Evolutionary conservation across 2,888 invertebrate genomes (phyloP).

Genomic region (Scaptomyza tumidula): DNA sequence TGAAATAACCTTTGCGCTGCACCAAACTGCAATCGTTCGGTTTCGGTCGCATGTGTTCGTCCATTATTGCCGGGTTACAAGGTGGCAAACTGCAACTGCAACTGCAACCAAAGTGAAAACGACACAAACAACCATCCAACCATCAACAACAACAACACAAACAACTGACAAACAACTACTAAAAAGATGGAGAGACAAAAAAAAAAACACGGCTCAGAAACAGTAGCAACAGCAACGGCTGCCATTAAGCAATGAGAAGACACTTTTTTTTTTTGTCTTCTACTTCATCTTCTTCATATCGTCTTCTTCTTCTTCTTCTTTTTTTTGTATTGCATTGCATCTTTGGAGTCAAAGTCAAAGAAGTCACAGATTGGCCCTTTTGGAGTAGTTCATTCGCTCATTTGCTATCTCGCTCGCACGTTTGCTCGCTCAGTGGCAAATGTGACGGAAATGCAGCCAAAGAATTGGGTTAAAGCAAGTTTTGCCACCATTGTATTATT

Average conservation of each 20-base stretch:
- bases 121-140: slow-evolving; percentile 43
- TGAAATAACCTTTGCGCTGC: slow-evolving; percentile 64
- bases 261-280: slow-evolving; percentile 51
- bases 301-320: slow-evolving; percentile 40
- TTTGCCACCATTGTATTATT: slow-evolving; percentile 43
- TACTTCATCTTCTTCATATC: slow-evolving; percentile 3
- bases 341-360: slow-evolving; percentile 8
- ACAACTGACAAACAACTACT: slow-evolving; percentile 17
- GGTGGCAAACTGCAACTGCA: slow-evolving; percentile 55
- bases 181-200: slow-evolving; percentile 15
- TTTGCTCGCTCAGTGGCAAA: slow-evolving; percentile 15
- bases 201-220: slow-evolving; percentile 21
- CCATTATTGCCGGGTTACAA: slow-evolving; percentile 59
- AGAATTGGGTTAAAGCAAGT: slow-evolving; percentile 69
- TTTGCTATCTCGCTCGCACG: not conserved
- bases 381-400: slow-evolving; percentile 31
- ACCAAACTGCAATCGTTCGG: slow-evolving; percentile 46
- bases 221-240: slow-evolving; percentile 71
- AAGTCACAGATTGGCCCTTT: slow-evolving; percentile 46
- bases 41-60: slow-evolving; percentile 18
- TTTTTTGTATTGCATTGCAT: slow-evolving; percentile 3
- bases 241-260: slow-evolving; percentile 78
- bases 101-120: slow-evolving; percentile 68
- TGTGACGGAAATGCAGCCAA: slow-evolving; percentile 58
- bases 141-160: slow-evolving; percentile 7